Base-by-base conservation (phyloP, 2,113 vertebrate species). In the Myocastor coypus region DNA sequence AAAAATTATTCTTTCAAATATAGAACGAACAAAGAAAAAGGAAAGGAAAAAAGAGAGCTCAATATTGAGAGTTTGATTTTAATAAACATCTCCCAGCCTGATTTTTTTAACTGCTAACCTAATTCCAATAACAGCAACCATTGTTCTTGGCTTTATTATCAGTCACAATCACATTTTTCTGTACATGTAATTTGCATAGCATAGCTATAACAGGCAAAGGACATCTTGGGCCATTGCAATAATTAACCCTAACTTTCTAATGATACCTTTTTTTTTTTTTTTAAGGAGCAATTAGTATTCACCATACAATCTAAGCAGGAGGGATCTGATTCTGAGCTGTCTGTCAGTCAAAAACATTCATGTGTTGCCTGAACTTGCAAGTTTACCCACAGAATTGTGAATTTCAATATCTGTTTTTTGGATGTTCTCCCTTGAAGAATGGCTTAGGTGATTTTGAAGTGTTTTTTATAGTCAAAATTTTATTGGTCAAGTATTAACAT, bases 151-250 rank as follows among this genome's bases (percentile, higher is more conserved):
- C 68, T 42, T 80, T 92, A 37, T 73, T 82, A 73, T 61, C 17
- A 73, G n/a, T 77, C 46, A 71, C 10, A 22, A 69, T 63, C 42
- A 42, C 40, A n/a, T 83, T 91, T 30, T 93, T 78, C 50, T 30
- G 28, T 83, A 68, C 78, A 42, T 46, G 10, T 78, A 80, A 94
- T 97, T 96, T 96, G 69, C 85, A 96, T 97, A 95, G 87, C 66
- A 84, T 92, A 73, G 83, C 32, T 42, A 91, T 85, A 82, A 57
- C 13, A 78, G 63, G 75, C n/a, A 68, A 91, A 96, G 64, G 83
- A 17, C 64, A 78, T 63, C 55, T 68, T 32, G 59, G 50, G 22
- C 52, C 59, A 93, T 86, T 32, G 94, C 71, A 96, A 96, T 93
- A 91, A 92, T 95, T 96, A 92, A 95, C 89, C 71, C 3, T n/a